Evolutionary conservation across 2,797 vertebrate species (phyloP), one percentile per base, ranked within the genome.

Genomic region (Austrolebias charrua): DNA sequence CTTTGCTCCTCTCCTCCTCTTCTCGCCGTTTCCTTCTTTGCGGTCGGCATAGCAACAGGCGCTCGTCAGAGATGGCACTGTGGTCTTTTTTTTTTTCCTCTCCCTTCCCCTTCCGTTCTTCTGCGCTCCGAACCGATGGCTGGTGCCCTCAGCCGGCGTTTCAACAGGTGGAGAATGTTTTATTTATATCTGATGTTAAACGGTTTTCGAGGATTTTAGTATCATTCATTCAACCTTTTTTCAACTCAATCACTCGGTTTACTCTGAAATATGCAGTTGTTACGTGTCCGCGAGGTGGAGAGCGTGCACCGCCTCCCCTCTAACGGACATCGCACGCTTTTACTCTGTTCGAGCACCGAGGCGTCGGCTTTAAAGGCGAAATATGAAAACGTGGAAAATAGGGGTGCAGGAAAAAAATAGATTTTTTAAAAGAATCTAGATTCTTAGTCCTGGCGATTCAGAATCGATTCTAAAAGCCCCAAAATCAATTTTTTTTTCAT

Each of bases 21-120:
- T 80, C 81, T 81, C 64, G 71, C 71, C 76, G 79, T 82, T 87
- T 84, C 71, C 68, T 68, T 89, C 85, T 87, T 76, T 76, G 60
- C 76, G 85, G 92, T 93, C 88, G 92, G 91, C 92, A 93, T 94
- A 90, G 93, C 92, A 93, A 94, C 93, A 93, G 90, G 91, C 88
- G 77, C 87, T 88, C 73, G 60, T 88, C 85, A 88, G 87, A 88
- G 88, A 88, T 86, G 90, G 85, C 86, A 74, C 84, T 84, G 84
- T 84, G 84, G 82, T 85, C 70, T 74, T 58, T 8, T 33, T 31
- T 13, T 31, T 18, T 19, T 45, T 46, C 19, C 8, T 11, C 35
- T 11, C 40, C 65, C 51, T 66, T 78, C 75, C 70, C 42, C 38
- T 38, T 71, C 38, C 38, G 29, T 68, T 66, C 31, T 24, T 64